These are phyloP conservation scores for Bungarus multicinctus DNA, from an alignment of 2,113 vertebrate genomes.

Conservation along the genomic window DNA sequence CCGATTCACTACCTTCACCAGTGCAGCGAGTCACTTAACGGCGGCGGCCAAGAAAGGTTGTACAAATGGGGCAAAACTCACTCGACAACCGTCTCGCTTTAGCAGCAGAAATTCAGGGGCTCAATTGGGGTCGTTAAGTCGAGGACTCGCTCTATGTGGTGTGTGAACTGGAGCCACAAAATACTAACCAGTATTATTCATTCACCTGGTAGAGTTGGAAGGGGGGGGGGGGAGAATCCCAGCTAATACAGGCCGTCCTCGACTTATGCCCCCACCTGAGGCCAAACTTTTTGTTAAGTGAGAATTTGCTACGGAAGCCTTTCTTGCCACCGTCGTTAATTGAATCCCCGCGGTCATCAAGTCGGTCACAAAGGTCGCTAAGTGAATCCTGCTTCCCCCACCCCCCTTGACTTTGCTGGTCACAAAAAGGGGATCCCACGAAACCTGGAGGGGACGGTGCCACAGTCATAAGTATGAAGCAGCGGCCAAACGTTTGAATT, in stretches of 20 bases:
- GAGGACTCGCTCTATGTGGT: background rate
- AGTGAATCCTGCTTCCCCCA: no score
- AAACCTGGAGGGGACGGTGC: no score
- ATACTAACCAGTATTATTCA: background rate
- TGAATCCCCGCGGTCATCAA: fast-evolving
- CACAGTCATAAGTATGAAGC: no score
- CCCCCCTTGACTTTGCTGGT: no score
- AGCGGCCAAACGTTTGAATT: no score
- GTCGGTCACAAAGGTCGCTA: no score
- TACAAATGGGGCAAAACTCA: background rate
- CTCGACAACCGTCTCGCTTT: background rate
- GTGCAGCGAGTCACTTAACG: background rate
- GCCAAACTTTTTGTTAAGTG: no score
- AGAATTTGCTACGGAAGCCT: no score
- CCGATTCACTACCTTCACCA: background rate
- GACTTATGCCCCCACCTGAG: no score
- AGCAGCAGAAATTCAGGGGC: background rate
- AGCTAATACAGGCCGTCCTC: background rate
- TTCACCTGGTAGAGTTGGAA: background rate
- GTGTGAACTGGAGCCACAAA: background rate
- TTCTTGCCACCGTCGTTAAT: no score
- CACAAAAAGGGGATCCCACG: no score
- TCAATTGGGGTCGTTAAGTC: background rate
- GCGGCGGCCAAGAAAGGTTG: background rate
- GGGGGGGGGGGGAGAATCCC: background rate